Percentiles rank a stretch among this genome's conserved stretches.
These are phyloP conservation scores for Geodia barretti DNA, from an alignment of 37 sponge, comb jelly and placozoan genomes.

Conservation along the genomic window DNA sequence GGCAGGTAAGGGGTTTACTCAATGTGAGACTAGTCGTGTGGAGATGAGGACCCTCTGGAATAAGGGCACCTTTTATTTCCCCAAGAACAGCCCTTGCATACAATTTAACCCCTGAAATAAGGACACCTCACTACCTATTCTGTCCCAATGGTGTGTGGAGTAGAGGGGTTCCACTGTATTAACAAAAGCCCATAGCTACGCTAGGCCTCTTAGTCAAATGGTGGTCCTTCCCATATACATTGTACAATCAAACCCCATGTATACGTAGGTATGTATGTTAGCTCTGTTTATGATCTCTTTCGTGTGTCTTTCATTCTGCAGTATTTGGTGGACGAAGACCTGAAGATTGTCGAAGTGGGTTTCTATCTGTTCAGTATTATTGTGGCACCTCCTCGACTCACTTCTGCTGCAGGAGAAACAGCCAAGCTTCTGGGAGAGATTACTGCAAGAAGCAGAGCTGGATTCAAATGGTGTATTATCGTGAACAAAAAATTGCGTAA, in stretches of 20 bases:
- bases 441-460: slow-evolving; percentile 27
- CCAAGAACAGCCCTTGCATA: too few species aligned
- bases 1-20: slow-evolving; percentile 47
- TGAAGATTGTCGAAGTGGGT: slow-evolving; percentile 51
- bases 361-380: background rate
- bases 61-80: background rate
- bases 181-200: too few species aligned
- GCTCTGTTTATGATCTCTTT: too few species aligned
- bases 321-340: slow-evolving; percentile 54
- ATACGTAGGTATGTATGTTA: too few species aligned
- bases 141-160: too few species aligned
- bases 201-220: too few species aligned
- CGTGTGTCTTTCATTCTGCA: slow-evolving; percentile 24
- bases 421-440: slow-evolving; percentile 25
- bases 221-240: too few species aligned
- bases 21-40: background rate
- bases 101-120: too few species aligned
- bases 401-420: slow-evolving; percentile 24
- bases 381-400: background rate
- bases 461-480: background rate
- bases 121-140: too few species aligned
- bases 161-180: too few species aligned
- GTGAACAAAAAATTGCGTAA: too few species aligned
- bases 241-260: too few species aligned
- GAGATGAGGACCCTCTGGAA: background rate